Base-by-base conservation (phyloP, 2,113 vertebrate genomes). In the Calidris pugnax region DNA sequence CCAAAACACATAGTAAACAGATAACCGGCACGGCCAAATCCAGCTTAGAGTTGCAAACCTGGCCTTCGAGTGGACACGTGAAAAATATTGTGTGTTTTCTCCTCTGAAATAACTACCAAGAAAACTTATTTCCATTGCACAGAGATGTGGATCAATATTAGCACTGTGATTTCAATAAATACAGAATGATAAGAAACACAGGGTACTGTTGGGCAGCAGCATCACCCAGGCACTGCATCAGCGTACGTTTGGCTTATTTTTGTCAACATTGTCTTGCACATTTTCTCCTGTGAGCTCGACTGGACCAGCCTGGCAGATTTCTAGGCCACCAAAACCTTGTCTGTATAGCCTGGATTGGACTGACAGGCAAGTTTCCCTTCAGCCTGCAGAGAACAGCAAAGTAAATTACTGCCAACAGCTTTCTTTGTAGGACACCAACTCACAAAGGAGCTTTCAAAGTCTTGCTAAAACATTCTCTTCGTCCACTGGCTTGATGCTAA, bases 171-270 rank as follows among this genome's bases (percentile, higher is more conserved):
- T 93, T 74, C 26, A 64, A 27, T 7, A n/a, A 88, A n/a, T 14
- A 16, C 5, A 37, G 37, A 48, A 57, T 33, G 17, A 4, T 6
- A 64, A 28, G 32, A 74, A 74, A 28, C 20, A 37, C 13, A 33
- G 10, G 3, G 13, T 50, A 18, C 19, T 2, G 18, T 22, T 24
- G 18, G 0, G 0, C 15, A 37, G 9, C 57, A 62, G 9, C 64
- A 53, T 53, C 11, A n/a, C n/a, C 5, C 10, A 8, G 2, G 7
- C 5, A 1, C 30, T 27, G 7, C 20, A 19, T 35, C 43, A 10
- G 9, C 2, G 1, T n/a, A 32, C 0, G 1, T 59, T 56, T 71
- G 33, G 27, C 33, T 69, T 63, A 26, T 32, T 89, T 55, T 43
- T 57, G 45, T 56, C 35, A 48, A 16, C 4, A 2, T 32, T 1